phyloP scores from a whole-genome alignment of 2,888 invertebrate genomes.

The Dyspetes luteomarginatus region DNA sequence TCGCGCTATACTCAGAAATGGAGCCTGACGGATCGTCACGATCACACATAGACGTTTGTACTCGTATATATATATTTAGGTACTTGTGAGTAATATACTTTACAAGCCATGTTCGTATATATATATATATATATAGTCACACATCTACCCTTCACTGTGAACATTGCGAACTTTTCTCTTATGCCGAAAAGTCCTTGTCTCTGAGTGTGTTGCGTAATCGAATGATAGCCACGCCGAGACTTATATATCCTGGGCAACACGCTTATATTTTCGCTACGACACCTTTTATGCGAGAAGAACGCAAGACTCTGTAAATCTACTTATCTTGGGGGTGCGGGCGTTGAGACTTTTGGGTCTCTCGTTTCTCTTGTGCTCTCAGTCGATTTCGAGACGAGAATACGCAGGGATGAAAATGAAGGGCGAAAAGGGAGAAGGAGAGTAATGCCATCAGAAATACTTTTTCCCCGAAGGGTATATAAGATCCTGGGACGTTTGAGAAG shows the following conservation, averaged over 20 bases:
- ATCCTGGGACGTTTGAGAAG: slow-evolving; percentile 60
- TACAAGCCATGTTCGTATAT: background rate
- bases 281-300: slow-evolving; percentile 34
- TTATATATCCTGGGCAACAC: slow-evolving; percentile 28
- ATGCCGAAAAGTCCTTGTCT: slow-evolving; percentile 28
- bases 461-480: slow-evolving; percentile 60
- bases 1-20: slow-evolving; percentile 23
- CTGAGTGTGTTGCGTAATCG: slow-evolving; percentile 54
- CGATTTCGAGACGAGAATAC: background rate
- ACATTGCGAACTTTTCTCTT: slow-evolving; percentile 60
- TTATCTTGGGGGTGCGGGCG: slow-evolving; percentile 4
- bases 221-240: slow-evolving; percentile 60
- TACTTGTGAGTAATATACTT: slow-evolving; percentile 11
- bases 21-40: slow-evolving; percentile 35
- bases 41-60: background rate
- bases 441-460: slow-evolving; percentile 76
- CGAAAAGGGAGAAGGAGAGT: slow-evolving; percentile 65
- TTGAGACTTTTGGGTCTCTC: slow-evolving; percentile 12
- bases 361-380: background rate
- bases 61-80: slow-evolving; percentile 7
- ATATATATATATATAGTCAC: background rate
- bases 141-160: background rate
- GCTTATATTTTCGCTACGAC: slow-evolving; percentile 53
- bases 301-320: slow-evolving; percentile 24
- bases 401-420: slow-evolving; percentile 36